Base-by-base conservation (phyloP, 2,113 vertebrate species). In the Acrocephalus arundinaceus region DNA sequence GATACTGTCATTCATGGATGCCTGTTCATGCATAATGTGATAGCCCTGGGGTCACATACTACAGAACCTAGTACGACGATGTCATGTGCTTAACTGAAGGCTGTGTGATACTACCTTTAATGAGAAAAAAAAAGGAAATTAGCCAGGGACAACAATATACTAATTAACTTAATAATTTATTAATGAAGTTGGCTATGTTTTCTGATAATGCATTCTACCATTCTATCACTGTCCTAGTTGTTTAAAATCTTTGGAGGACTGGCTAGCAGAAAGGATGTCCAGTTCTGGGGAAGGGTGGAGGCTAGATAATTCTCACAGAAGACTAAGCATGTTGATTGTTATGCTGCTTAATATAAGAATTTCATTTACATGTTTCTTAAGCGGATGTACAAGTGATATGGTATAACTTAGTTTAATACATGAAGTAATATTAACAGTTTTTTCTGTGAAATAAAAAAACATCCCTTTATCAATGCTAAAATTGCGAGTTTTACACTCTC, bases 101-200 rank as follows among this genome's bases (percentile, higher is more conserved):
- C 94, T 96, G 94, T 85, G 87, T 81, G 81, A 76, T 84, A 80
- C 52, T 75, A 92, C 46, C 90, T 98, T 95, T 95, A 91, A 65
- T 94, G 89, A 73, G 48, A 43, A 57, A 35, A 52, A 96, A 90
- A 94, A 90, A 74, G 52, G 46, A 75, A 97, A 97, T 96, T 93
- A 97, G 18, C n/a, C 79, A 96, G 95, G 87, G 95, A 93, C 68
- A 96, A 43, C 97, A 96, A 97, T 95, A 75, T 81, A 93, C 93
- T 93, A 90, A 97, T 97, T 94, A 96, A 96, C 79, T 96, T 93
- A 93, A 91, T 93, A 91, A 82, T 92, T 97, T 97, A 94, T 61
- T 95, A 94, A 96, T 96, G 51, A 94, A 96, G 37, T 49, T 72
- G 88, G 78, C 89, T 91, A 83, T 94, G 75, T 93, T 94, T 97